A percentile compares a stretch with the other conserved stretches of the same genome.
phyloP scores from a whole-genome alignment of 2,113 vertebrate genomes.

The Empidonax traillii region DNA sequence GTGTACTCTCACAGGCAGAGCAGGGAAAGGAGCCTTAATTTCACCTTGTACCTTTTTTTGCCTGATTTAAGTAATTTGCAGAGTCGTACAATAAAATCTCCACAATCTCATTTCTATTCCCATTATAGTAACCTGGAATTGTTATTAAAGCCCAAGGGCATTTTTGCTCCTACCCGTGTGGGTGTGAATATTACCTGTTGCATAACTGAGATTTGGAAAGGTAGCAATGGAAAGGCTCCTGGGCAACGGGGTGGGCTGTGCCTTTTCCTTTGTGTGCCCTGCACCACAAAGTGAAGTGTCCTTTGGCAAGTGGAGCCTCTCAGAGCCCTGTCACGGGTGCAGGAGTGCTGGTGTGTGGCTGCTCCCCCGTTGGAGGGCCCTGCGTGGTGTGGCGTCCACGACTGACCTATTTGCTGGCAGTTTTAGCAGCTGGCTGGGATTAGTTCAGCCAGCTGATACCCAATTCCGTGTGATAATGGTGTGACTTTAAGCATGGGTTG shows the following conservation, averaged over 20 bases:
- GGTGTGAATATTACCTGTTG: conserved; percentile 9
- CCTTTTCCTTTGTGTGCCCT: not conserved
- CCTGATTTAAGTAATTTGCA: not conserved
- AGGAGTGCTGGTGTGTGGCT: not conserved
- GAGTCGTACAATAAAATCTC: not conserved
- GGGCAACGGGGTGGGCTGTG: not conserved
- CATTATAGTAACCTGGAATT: not conserved
- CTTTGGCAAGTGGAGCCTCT: not conserved
- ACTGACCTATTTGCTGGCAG: not conserved
- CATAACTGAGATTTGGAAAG: not conserved
- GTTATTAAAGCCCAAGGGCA: not conserved
- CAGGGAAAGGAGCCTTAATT: not conserved
- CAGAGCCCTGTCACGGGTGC: not conserved
- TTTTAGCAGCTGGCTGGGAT: not conserved
- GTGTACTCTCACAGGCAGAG: not conserved
- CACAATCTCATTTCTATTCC: not conserved
- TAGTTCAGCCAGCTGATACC: not conserved
- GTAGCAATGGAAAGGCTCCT: not conserved
- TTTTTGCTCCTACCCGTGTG: not conserved
- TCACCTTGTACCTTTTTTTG: not conserved
- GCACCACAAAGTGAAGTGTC: not conserved
- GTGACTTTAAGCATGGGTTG: not conserved
- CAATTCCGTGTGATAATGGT: not conserved
- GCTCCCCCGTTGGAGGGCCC: not conserved
- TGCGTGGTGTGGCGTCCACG: not conserved